A percentile compares a stretch with the other conserved stretches of the same genome.
phyloP scores from a whole-genome alignment of 2,888 invertebrate species.

The Tromatobia lineatoria region DNA sequence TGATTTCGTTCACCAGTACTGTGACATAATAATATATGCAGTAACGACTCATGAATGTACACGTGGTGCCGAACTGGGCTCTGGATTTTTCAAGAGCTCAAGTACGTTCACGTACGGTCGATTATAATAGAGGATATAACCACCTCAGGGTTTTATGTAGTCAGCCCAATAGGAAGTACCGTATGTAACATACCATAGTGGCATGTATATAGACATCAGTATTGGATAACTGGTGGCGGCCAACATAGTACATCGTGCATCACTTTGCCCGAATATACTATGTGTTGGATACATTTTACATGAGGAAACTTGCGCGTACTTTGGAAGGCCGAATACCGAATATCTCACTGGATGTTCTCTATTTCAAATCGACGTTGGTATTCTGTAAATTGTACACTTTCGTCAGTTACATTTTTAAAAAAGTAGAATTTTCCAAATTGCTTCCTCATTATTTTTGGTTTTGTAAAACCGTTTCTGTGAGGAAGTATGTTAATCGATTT shows the following conservation, averaged over 20 bases:
- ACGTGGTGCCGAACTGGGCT: conserved; percentile 36
- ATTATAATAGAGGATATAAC: conserved; percentile 7
- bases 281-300: conserved; percentile 8
- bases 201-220: neutral
- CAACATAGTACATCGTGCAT: neutral
- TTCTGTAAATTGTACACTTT: neutral
- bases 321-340: neutral
- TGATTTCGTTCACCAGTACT: neutral
- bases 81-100: conserved; percentile 12
- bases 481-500: too few relatives aligned
- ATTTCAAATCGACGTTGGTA: neutral
- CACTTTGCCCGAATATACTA: neutral
- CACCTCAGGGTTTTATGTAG: conserved; percentile 25
- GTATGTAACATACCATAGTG: neutral
- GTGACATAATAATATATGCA: neutral
- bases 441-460: too few relatives aligned
- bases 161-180: conserved; percentile 4
- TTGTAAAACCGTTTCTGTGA: too few relatives aligned
- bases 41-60: conserved; percentile 26
- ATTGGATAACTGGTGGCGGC: neutral
- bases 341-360: neutral
- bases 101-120: conserved; percentile 33
- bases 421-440: neutral
- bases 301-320: neutral
- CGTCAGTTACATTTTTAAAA: neutral